These are phyloP conservation scores for Acrocephalus scirpaceus DNA, from an alignment of 2,797 vertebrate genomes.

Conservation along the genomic window DNA sequence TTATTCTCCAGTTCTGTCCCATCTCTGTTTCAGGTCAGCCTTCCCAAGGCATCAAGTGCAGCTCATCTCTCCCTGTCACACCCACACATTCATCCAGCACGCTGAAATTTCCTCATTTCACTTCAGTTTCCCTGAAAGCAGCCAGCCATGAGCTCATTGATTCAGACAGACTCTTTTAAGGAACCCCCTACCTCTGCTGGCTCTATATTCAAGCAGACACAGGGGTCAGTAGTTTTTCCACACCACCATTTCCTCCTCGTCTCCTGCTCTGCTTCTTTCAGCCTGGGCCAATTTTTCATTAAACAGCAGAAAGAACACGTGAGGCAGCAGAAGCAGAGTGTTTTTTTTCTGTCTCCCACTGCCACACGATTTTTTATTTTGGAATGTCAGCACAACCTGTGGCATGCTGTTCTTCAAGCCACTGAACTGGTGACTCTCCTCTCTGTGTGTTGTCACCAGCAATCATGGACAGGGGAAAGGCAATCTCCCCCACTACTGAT, in stretches of 20 bases:
- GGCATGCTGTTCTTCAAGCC: not conserved
- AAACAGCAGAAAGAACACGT: not conserved
- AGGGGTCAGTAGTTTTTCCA: slow-evolving; percentile 3
- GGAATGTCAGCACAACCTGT: not conserved
- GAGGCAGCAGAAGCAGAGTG: not conserved
- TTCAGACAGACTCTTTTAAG: not conserved
- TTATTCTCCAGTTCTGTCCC: not conserved
- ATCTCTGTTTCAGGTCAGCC: not conserved
- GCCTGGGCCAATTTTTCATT: slow-evolving; percentile 13
- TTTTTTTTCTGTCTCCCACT: not conserved
- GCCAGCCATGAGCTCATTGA: not conserved
- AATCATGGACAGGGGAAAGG: not conserved
- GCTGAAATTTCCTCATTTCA: not conserved
- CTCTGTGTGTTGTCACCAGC: slow-evolving; percentile 6
- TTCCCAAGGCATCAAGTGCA: not conserved
- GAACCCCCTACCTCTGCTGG: not conserved
- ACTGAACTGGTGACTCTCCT: not conserved
- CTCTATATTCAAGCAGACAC: not conserved
- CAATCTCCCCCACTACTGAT: not conserved
- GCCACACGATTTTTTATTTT: not conserved
- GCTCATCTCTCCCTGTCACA: not conserved
- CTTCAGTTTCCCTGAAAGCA: not conserved
- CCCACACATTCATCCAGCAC: not conserved
- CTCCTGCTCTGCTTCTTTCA: not conserved
- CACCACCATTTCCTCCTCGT: not conserved